phyloP scores from a whole-genome alignment of 2,113 vertebrate genomes.

The Tylochromis polylepis region DNA sequence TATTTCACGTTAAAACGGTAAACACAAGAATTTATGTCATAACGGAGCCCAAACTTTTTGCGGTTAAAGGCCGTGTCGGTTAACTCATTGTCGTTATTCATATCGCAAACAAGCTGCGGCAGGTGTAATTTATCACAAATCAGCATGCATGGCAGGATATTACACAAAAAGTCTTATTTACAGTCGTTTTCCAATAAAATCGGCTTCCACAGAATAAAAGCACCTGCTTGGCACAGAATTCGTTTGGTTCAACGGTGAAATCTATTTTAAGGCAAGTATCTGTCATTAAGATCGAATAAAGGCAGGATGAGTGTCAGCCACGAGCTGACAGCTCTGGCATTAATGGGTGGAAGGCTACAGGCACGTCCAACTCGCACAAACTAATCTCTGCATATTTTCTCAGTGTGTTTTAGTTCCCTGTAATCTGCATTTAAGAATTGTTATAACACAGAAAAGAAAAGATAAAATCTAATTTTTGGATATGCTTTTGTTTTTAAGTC shows the following conservation, averaged over 20 bases:
- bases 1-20: neutral
- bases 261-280: neutral
- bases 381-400: neutral
- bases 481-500: neutral
- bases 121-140: neutral
- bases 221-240: neutral
- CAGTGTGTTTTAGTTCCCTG: neutral
- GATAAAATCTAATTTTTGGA: neutral
- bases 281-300: neutral
- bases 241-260: neutral
- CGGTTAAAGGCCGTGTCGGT: neutral
- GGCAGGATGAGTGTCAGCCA: neutral
- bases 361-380: neutral
- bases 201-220: neutral
- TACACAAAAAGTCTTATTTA: neutral
- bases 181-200: neutral
- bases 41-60: neutral
- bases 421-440: neutral
- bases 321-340: neutral
- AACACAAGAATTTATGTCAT: neutral
- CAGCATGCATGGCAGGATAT: neutral
- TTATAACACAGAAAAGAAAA: neutral
- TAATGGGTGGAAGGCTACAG: neutral
- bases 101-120: neutral
- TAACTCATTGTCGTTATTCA: neutral